Conservation (phyloP, 2,888 invertebrate genomes). For the Loripinus fragilis region DNA sequence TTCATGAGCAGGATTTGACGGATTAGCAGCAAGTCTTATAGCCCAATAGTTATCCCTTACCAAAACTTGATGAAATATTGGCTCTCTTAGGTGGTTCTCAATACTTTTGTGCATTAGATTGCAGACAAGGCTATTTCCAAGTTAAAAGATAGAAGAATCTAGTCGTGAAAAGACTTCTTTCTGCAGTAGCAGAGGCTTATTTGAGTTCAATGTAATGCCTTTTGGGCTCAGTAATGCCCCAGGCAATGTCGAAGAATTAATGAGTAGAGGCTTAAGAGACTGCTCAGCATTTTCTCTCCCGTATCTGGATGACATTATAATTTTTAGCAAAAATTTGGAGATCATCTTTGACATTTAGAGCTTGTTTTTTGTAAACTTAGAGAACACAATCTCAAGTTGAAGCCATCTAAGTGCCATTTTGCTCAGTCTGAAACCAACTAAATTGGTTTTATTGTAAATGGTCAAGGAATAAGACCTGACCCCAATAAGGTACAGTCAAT, state of each 20-base stretch:
- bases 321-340: conserved; percentile 1
- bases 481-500: conserved; percentile 24
- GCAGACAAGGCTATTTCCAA: not conserved
- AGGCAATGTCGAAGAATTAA: not conserved
- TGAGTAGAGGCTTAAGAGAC: not conserved
- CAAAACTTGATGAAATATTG: not conserved
- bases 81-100: not conserved
- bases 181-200: not conserved
- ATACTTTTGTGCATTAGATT: not conserved
- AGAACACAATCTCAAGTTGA: conserved; percentile 34
- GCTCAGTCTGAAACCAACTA: conserved; percentile 32
- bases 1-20: too few species aligned
- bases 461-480: conserved; percentile 32
- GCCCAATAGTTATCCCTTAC: not conserved
- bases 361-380: conserved; percentile 35
- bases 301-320: conserved; percentile 17
- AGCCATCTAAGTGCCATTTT: conserved; percentile 39
- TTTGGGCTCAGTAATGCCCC: conserved; percentile 2
- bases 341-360: conserved; percentile 39
- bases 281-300: not conserved
- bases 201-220: not conserved
- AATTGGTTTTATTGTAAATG: conserved; percentile 28
- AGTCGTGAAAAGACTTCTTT: not conserved
- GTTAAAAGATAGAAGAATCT: not conserved
- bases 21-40: too few species aligned